These are phyloP conservation scores for Steinernema khuongi DNA, from an alignment of 1,140 invertebrate species.

Conservation along the genomic window DNA sequence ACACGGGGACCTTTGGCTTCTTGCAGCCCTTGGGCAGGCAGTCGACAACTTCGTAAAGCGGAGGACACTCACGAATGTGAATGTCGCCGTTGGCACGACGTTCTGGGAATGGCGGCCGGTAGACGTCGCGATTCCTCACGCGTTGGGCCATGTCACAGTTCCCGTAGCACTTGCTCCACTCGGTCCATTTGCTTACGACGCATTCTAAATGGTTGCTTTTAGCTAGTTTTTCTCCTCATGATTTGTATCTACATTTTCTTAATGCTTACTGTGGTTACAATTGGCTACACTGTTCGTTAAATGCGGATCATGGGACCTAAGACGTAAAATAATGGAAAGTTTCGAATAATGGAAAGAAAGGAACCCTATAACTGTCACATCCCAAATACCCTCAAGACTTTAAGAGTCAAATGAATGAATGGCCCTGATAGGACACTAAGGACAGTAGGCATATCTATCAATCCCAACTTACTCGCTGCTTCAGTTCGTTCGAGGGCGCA, in stretches of 20 bases:
- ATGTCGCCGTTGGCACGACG: conserved; percentile 3
- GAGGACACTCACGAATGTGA: neutral
- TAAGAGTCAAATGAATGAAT: neutral
- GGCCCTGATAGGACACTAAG: neutral
- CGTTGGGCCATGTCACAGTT: conserved; percentile 3
- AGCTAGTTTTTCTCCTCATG: too few species aligned
- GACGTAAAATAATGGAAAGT: too few species aligned
- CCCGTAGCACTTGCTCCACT: conserved; percentile 19
- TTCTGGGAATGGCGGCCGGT: conserved; percentile 19
- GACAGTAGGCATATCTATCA: too few species aligned
- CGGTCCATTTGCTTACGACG: conserved; percentile 22
- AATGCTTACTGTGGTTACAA: neutral
- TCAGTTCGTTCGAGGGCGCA: neutral
- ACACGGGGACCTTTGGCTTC: neutral
- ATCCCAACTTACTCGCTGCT: neutral
- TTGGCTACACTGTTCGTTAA: too few species aligned
- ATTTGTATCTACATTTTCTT: neutral
- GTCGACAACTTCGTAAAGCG: neutral
- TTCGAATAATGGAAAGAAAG: too few species aligned
- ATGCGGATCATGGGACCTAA: too few species aligned
- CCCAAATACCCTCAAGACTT: neutral
- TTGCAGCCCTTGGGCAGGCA: neutral
- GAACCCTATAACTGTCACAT: too few species aligned
- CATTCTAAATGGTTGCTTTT: too few species aligned
- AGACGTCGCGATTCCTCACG: conserved; percentile 20